phyloP scores from a whole-genome alignment of 2,797 vertebrate species.

The Coranthus polyacanthus region DNA sequence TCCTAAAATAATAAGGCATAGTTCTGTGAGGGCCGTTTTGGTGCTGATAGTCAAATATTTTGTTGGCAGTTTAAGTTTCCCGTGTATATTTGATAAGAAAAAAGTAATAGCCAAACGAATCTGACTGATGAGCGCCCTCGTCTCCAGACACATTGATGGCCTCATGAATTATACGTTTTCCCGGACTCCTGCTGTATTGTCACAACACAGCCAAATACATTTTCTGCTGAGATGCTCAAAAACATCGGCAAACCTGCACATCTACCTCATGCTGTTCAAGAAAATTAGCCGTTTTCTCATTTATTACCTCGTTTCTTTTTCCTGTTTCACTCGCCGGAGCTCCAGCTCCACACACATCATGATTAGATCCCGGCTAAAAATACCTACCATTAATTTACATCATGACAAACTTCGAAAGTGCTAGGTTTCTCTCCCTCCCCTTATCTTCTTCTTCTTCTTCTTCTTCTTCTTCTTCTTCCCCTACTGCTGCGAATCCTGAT shows the following conservation, averaged over 20 bases:
- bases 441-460: neutral
- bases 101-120: neutral
- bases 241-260: slow-evolving; percentile 55
- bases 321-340: slow-evolving; percentile 42
- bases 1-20: neutral
- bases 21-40: neutral
- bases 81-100: slow-evolving; percentile 27
- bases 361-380: slow-evolving; percentile 76
- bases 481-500: no score
- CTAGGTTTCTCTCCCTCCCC: slow-evolving; percentile 15
- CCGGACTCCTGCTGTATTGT: slow-evolving; percentile 38
- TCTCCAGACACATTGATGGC: slow-evolving; percentile 22
- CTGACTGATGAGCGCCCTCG: slow-evolving; percentile 39
- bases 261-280: slow-evolving; percentile 67
- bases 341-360: slow-evolving; percentile 54
- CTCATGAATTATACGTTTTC: slow-evolving; percentile 44
- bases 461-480: neutral
- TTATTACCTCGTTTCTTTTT: slow-evolving; percentile 56
- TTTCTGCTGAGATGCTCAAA: slow-evolving; percentile 63
- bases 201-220: slow-evolving; percentile 44
- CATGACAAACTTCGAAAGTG: slow-evolving; percentile 63
- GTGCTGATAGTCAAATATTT: neutral
- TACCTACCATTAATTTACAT: slow-evolving; percentile 75
- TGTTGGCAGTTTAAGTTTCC: no score
- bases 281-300: slow-evolving; percentile 70